A percentile compares a stretch with the other conserved stretches of the same genome.
Conservation (phyloP, 2,888 invertebrate species). For the Iselma pallidipennis region DNA sequence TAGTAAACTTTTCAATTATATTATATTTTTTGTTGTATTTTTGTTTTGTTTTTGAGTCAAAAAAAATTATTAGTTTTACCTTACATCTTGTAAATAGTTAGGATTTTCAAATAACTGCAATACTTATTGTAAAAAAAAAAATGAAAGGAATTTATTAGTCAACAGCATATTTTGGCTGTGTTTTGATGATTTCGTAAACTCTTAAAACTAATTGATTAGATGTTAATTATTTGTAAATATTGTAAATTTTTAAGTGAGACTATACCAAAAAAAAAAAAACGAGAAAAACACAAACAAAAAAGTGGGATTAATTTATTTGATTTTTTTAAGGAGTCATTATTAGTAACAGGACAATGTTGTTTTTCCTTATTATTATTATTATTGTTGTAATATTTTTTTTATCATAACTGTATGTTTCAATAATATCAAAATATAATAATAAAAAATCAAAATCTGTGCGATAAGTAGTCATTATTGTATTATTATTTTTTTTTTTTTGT, state of each 20-base stretch:
- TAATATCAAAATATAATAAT: neutral
- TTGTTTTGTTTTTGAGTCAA: no score
- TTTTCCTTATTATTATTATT: neutral
- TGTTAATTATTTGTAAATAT: conserved; percentile 40
- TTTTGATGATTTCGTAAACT: conserved; percentile 37
- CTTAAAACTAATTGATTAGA: conserved; percentile 34
- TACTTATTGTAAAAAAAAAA: conserved; percentile 11
- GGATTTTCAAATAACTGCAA: neutral
- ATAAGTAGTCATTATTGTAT: neutral
- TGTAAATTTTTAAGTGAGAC: conserved; percentile 42
- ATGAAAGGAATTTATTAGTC: conserved; percentile 41
- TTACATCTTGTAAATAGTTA: conserved; percentile 1
- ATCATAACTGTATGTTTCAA: neutral
- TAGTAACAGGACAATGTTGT: neutral
- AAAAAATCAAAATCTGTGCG: neutral
- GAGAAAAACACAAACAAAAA: neutral
- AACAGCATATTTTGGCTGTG: conserved; percentile 53
- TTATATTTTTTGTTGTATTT: neutral
- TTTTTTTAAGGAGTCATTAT: neutral
- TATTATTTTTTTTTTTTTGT: neutral
- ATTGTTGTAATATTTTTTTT: neutral
- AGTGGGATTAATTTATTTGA: conserved; percentile 33
- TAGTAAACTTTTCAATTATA: neutral
- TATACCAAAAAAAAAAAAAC: conserved; percentile 39
- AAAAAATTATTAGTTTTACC: neutral